Evolutionary conservation across 2,888 invertebrate genomes (phyloP), one percentile per base, ranked within the genome.

Genomic region (Drosophila melanosoma): DNA sequence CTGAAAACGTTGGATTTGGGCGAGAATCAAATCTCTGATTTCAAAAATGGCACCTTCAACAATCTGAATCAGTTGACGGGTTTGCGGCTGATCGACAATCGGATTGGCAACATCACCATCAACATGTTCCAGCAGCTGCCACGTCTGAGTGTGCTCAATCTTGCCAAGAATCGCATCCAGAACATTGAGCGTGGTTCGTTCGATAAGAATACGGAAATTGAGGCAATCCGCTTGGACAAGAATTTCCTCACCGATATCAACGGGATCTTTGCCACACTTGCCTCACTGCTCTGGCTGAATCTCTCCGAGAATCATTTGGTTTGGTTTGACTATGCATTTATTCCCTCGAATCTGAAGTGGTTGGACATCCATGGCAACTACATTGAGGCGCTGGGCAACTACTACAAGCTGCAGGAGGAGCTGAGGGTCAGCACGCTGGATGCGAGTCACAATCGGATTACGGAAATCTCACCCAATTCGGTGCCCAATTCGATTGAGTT

Each of bases 321-420:
- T 83, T 97, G 97, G 97, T 98, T 98, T 93, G 98, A 98, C 93
- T 98, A 97, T 92, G 97, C 98, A 62, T 97, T 98, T 93, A 96
- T 98, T 89, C 98, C 98, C 33, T 96, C 96, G 81, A 97, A 97
- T 93, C 94, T 98, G 67, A 97, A 97, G 93, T 97, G 97, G 97
- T 94, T 98, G 91, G 98, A 98, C 92, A 96, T 98, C 91, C 98
- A 98, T 92, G 96, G 97, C 61, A 98, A 98, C 93, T 97, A 96
- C 89, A 97, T 98, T 89, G 96, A 97, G 93, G 96, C 96, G 70
- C 94, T 98, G 81, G 97, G 96, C 60, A 98, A 98, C 94, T 98
- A 98, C 92, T 97, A 97, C 92, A 96, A 97, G 93, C 94, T 97
- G 79, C 96, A 97, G 94, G 95, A 96, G 91, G 96, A 96, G 93